Evolutionary conservation across 1,140 invertebrate genomes (phyloP).

Genomic region (Nilaparvata lugens): DNA sequence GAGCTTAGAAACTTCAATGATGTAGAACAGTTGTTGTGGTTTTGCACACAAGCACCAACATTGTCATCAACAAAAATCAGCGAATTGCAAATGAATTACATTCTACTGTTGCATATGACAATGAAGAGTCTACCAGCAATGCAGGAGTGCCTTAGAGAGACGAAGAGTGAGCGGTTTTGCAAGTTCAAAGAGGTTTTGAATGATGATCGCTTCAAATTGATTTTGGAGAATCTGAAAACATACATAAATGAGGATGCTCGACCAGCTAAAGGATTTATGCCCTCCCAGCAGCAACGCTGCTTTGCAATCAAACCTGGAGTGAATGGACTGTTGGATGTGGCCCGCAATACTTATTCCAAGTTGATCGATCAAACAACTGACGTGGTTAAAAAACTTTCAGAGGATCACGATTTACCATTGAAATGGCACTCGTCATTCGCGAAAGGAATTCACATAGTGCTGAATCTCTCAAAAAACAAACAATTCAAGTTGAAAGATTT

Average conservation of each 20-base stretch:
- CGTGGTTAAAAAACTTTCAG: conserved; percentile 49
- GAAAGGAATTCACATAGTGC: conserved; percentile 67
- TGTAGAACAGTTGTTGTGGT: conserved; percentile 49
- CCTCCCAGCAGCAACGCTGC: conserved; percentile 64
- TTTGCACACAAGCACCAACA: conserved; percentile 46
- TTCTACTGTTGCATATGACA: conserved; percentile 66
- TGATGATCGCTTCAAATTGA: conserved; percentile 42
- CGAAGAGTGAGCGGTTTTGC: background rate
- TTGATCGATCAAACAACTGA: conserved; percentile 63
- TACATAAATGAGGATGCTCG: conserved; percentile 65
- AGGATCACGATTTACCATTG: conserved; percentile 54
- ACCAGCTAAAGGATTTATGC: conserved; percentile 53
- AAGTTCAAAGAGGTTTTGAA: conserved; percentile 31
- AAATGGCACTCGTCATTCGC: conserved; percentile 51
- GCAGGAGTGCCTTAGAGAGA: conserved; percentile 30
- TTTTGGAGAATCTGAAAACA: conserved; percentile 51
- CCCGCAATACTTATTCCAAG: conserved; percentile 67
- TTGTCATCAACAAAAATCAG: conserved; percentile 48
- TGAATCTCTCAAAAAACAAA: conserved; percentile 38
- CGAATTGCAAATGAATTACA: conserved; percentile 69
- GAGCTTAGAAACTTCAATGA: conserved; percentile 47
- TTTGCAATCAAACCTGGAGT: conserved; percentile 72
- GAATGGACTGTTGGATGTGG: conserved; percentile 65
- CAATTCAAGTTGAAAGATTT: conserved; percentile 45
- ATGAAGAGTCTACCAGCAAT: conserved; percentile 61